Evolutionary conservation across 2,113 vertebrate species (phyloP).

Genomic region (Fregata magnificens): DNA sequence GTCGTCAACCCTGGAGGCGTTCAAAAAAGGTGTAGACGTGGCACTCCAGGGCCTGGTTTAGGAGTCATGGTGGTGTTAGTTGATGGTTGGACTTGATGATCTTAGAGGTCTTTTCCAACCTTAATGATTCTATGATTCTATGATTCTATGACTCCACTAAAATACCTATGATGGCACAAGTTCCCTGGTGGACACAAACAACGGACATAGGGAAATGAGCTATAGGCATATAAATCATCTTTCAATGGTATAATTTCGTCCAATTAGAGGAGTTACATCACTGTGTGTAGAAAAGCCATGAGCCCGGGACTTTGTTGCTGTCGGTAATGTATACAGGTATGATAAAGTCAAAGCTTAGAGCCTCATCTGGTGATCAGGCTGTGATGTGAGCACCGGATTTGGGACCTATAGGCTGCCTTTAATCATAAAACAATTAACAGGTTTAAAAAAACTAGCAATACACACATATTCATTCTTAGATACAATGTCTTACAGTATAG

Average conservation of each 20-base stretch:
- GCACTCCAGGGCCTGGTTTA: no score
- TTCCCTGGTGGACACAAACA: background rate
- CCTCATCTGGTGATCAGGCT: background rate
- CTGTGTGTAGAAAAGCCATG: background rate
- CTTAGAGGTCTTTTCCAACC: no score
- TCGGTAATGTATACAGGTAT: background rate
- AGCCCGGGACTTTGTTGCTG: background rate
- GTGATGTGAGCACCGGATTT: background rate
- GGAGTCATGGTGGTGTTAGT: no score
- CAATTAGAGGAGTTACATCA: background rate
- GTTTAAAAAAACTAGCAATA: background rate
- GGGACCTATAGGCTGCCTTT: background rate
- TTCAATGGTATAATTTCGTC: background rate
- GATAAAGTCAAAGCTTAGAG: background rate
- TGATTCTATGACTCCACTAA: background rate
- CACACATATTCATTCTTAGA: background rate
- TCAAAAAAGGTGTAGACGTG: no score
- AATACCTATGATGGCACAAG: background rate
- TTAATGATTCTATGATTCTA: no score
- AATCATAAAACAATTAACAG: background rate
- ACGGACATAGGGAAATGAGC: background rate
- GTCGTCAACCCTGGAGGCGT: no score
- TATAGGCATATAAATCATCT: background rate
- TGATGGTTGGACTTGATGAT: no score
- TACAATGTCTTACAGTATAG: background rate